These are phyloP conservation scores for Eueides isabella DNA, from an alignment of 1,140 invertebrate genomes.

Conservation along the genomic window DNA sequence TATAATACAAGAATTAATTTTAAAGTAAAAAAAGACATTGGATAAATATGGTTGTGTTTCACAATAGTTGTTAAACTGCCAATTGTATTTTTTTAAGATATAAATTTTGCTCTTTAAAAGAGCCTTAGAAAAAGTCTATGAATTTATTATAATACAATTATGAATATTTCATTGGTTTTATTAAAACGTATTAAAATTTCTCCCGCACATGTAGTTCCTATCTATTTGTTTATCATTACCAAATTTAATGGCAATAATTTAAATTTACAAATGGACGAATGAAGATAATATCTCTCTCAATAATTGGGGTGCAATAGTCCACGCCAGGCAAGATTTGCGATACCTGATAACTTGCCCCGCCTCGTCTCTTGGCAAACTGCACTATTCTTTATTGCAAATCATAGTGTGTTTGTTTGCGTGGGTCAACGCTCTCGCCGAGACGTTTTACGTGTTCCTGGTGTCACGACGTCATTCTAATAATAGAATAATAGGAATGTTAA, in stretches of 20 bases:
- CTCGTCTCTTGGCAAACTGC: constrained; percentile 78
- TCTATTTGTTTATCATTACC: constrained; percentile 58
- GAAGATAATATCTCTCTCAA: constrained; percentile 26
- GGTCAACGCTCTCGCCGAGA: constrained; percentile 74
- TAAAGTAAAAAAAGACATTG: too few species aligned
- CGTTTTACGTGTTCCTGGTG: constrained; percentile 80
- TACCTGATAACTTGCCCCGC: constrained; percentile 62
- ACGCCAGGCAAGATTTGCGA: constrained; percentile 30
- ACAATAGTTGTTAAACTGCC: too few species aligned
- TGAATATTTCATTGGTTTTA: too few species aligned
- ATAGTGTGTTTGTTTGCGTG: constrained; percentile 77
- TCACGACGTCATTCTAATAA: constrained; percentile 79
- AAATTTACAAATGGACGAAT: constrained; percentile 46
- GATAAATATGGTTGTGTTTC: too few species aligned
- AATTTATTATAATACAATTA: too few species aligned
- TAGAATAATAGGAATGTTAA: constrained; percentile 77
- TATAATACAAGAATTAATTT: too few species aligned
- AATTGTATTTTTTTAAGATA: too few species aligned
- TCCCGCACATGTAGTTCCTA: constrained; percentile 43
- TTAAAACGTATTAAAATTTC: constrained; percentile 63
- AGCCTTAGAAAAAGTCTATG: too few species aligned
- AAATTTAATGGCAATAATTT: constrained; percentile 50
- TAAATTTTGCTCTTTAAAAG: too few species aligned
- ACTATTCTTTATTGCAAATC: constrained; percentile 76
- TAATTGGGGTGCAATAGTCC: constrained; percentile 23